phyloP scores from a whole-genome alignment of 2,113 vertebrate genomes.

The Phaethon lepturus region DNA sequence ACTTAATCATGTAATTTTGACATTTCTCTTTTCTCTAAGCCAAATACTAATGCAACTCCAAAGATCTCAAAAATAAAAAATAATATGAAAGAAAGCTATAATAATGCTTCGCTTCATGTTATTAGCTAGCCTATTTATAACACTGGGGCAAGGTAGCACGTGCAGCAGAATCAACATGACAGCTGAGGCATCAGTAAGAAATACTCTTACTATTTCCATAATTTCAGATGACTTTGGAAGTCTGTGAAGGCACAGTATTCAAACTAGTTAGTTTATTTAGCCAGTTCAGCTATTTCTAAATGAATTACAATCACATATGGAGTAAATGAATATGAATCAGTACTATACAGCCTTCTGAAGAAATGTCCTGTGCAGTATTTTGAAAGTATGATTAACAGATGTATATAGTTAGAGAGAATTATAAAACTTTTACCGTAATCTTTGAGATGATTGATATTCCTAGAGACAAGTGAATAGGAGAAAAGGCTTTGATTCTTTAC shows the following conservation, averaged over 20 bases:
- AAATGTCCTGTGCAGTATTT: background rate
- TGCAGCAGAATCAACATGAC: background rate
- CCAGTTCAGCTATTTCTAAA: slow-evolving; percentile 12
- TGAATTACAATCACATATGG: background rate
- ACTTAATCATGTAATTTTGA: background rate
- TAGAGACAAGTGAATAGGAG: background rate
- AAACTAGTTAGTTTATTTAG: background rate
- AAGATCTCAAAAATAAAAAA: background rate
- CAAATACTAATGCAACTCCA: background rate
- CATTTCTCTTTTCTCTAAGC: background rate
- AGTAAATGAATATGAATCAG: slow-evolving; percentile 17
- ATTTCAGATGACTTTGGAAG: background rate
- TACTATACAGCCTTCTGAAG: background rate
- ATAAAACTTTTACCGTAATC: slow-evolving; percentile 7
- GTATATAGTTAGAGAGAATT: background rate
- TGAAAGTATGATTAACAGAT: slow-evolving; percentile 30
- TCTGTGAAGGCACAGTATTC: background rate
- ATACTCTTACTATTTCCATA: background rate
- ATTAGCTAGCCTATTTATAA: background rate
- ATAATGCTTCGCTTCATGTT: background rate
- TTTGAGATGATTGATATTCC: slow-evolving; percentile 16
- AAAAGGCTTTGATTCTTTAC: slow-evolving; percentile 39
- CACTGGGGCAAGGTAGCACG: background rate
- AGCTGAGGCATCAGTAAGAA: background rate
- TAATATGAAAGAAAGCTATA: background rate